Conservation (phyloP, 1,140 invertebrate genomes). For the Drosophila pectinifera region DNA sequence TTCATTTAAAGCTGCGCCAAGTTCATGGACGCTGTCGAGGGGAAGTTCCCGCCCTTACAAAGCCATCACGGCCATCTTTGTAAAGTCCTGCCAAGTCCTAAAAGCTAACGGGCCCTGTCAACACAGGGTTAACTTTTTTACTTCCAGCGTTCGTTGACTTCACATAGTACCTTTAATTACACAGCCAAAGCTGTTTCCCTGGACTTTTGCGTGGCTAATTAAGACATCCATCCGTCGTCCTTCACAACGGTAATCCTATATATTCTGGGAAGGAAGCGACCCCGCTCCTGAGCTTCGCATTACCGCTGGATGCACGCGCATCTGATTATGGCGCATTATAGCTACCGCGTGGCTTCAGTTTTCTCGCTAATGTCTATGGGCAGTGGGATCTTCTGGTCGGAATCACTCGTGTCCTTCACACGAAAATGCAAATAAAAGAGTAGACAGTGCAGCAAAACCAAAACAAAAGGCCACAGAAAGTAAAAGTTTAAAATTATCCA, state of each 20-base stretch:
- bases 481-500: neutral
- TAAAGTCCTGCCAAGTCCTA: slow-evolving; percentile 1
- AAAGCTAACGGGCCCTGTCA: slow-evolving; percentile 43
- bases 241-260: slow-evolving; percentile 45
- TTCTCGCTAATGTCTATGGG: slow-evolving; percentile 15
- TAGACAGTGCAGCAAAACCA: neutral
- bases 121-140: slow-evolving; percentile 6
- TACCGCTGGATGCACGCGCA: slow-evolving; percentile 50
- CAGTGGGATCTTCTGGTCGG: neutral
- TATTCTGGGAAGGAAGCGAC: slow-evolving; percentile 9
- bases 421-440: neutral
- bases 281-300: too few species aligned
- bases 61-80: slow-evolving; percentile 17
- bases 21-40: slow-evolving; percentile 10
- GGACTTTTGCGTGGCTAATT: slow-evolving; percentile 22
- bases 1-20: slow-evolving; percentile 39
- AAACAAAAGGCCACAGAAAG: neutral
- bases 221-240: slow-evolving; percentile 20
- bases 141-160: slow-evolving; percentile 57
- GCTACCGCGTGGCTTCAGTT: slow-evolving; percentile 1
- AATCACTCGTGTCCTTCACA: slow-evolving; percentile 3
- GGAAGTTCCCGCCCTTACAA: slow-evolving; percentile 13
- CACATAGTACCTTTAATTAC: slow-evolving; percentile 35
- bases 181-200: slow-evolving; percentile 18
- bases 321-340: slow-evolving; percentile 30